Evolutionary conservation across 2,797 vertebrate species (phyloP).

Genomic region (Carcharodon carcharias): DNA sequence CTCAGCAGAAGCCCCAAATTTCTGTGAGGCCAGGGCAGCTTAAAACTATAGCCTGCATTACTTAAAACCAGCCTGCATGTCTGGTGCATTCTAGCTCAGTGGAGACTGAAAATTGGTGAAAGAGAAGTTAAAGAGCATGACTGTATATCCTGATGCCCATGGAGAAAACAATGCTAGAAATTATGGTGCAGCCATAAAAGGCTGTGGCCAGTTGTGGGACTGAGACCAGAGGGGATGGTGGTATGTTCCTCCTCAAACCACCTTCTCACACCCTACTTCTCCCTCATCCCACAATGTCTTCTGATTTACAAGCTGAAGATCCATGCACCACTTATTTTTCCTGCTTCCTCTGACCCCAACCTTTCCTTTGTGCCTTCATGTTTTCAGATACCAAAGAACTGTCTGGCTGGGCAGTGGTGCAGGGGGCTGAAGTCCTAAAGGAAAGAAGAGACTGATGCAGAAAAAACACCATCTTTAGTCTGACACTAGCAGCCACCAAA

Average conservation of each 20-base stretch:
- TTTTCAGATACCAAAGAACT: too few species aligned
- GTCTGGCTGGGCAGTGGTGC: too few species aligned
- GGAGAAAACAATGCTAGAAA: background rate
- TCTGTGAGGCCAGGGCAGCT: too few species aligned
- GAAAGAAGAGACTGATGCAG: too few species aligned
- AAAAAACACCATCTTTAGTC: too few species aligned
- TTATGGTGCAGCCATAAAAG: background rate
- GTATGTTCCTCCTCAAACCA: background rate
- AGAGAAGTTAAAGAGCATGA: background rate
- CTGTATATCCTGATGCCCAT: background rate
- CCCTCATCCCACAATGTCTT: background rate
- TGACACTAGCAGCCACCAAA: too few species aligned
- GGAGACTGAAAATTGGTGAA: background rate
- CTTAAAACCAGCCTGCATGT: background rate
- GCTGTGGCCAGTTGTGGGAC: background rate
- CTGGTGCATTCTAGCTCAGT: background rate
- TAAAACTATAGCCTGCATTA: background rate
- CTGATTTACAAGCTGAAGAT: background rate
- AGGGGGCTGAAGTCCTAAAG: too few species aligned
- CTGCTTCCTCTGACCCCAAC: too few species aligned
- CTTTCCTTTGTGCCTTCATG: too few species aligned
- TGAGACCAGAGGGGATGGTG: background rate
- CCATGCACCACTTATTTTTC: background rate
- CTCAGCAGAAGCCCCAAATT: background rate
- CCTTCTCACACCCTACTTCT: background rate